These are phyloP conservation scores for Helleia helle DNA, from an alignment of 2,888 invertebrate species.

Conservation along the genomic window DNA sequence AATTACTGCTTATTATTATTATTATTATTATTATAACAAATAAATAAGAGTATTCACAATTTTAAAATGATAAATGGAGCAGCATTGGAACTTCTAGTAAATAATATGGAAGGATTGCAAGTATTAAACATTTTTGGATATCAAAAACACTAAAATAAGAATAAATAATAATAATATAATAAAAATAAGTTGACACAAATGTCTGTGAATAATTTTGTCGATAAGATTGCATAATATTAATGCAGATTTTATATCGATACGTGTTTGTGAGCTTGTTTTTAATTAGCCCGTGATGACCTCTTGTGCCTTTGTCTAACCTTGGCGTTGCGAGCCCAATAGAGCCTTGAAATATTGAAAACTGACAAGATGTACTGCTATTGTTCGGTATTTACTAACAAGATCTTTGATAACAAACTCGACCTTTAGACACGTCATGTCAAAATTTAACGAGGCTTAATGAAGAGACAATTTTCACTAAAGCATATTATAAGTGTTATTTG, in stretches of 20 bases:
- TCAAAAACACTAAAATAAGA: too few relatives aligned
- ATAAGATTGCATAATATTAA: not conserved
- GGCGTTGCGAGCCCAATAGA: conserved; percentile 41
- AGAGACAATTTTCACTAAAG: not conserved
- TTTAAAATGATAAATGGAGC: too few relatives aligned
- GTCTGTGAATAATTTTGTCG: too few relatives aligned
- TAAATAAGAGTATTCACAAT: too few relatives aligned
- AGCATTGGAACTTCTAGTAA: too few relatives aligned
- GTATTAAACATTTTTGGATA: too few relatives aligned
- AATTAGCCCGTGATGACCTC: conserved; percentile 4
- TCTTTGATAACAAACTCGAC: conserved; percentile 15
- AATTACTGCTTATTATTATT: too few relatives aligned
- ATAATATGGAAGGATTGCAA: too few relatives aligned
- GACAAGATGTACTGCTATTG: conserved; percentile 55
- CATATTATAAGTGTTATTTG: not conserved
- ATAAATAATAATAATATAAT: too few relatives aligned
- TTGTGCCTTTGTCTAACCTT: conserved; percentile 36
- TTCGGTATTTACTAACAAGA: conserved; percentile 29
- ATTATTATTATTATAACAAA: too few relatives aligned
- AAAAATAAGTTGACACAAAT: too few relatives aligned
- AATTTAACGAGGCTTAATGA: conserved; percentile 8
- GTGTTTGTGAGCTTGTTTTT: not conserved
- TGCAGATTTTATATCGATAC: not conserved
- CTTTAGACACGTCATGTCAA: not conserved
- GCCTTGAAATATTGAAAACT: conserved; percentile 56